These are phyloP conservation scores for Zaprionus bogoriensis DNA, from an alignment of 2,888 invertebrate genomes.

Conservation along the genomic window DNA sequence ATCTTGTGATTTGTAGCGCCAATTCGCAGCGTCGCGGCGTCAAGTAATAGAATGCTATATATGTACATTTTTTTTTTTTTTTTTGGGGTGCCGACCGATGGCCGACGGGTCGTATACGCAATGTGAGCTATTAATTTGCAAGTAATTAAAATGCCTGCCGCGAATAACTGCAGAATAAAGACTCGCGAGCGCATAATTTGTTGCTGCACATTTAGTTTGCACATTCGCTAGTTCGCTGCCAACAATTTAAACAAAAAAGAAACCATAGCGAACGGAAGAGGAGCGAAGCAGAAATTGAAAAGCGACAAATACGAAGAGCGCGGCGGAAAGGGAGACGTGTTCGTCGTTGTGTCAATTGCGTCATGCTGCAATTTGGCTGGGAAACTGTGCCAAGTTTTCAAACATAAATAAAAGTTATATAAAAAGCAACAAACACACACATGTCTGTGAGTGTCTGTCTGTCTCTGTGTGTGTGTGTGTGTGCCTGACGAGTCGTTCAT, in stretches of 20 bases:
- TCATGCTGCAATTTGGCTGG: slow-evolving; percentile 72
- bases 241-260: slow-evolving; percentile 43
- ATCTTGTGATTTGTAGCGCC: slow-evolving; percentile 41
- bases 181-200: slow-evolving; percentile 25
- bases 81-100: background rate
- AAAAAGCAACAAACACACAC: slow-evolving; percentile 38
- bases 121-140: slow-evolving; percentile 63
- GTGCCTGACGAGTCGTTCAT: slow-evolving; percentile 20
- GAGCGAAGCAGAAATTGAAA: slow-evolving; percentile 9
- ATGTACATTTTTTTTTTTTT: background rate
- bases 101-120: slow-evolving; percentile 64
- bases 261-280: background rate
- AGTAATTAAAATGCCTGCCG: slow-evolving; percentile 69
- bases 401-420: slow-evolving; percentile 79
- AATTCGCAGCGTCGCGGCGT: slow-evolving; percentile 21
- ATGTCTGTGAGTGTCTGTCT: background rate
- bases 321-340: slow-evolving; percentile 23
- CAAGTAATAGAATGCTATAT: slow-evolving; percentile 37
- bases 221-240: slow-evolving; percentile 58
- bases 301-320: background rate
- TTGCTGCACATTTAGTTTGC: slow-evolving; percentile 49
- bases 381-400: slow-evolving; percentile 76
- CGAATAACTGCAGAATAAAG: slow-evolving; percentile 53
- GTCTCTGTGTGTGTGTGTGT: background rate
- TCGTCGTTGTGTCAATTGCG: slow-evolving; percentile 68